Conservation (phyloP, 2,113 vertebrate species). For the Anguilla rostrata region DNA sequence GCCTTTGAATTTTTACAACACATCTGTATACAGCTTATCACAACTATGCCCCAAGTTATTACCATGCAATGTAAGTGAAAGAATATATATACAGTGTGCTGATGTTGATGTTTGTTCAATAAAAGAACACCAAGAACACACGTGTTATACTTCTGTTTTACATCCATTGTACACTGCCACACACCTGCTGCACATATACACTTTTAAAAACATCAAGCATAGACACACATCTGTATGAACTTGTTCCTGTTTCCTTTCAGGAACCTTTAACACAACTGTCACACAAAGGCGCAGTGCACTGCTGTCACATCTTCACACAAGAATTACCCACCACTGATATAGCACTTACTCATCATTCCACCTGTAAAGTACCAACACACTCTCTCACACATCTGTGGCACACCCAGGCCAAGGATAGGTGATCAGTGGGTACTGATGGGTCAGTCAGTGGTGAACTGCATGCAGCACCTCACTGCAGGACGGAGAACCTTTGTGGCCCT, state of each 20-base stretch:
- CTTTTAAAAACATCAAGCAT: background rate
- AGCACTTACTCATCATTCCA: background rate
- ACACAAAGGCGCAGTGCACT: background rate
- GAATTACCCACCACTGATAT: background rate
- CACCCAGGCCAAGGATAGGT: background rate
- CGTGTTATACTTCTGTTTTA: background rate
- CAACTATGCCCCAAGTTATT: too few relatives aligned
- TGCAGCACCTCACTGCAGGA: background rate
- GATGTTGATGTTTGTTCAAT: constrained; percentile 2
- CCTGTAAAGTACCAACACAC: background rate
- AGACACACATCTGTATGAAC: background rate
- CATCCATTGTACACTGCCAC: background rate
- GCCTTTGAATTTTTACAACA: background rate
- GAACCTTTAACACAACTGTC: background rate
- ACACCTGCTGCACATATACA: background rate
- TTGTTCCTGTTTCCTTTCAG: background rate
- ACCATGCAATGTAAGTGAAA: background rate
- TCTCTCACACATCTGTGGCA: background rate
- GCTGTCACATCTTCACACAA: background rate
- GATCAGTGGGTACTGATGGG: background rate
- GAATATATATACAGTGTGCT: background rate
- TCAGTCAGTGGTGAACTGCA: background rate
- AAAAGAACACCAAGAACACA: background rate
- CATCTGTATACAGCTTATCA: background rate
- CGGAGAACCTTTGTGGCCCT: background rate